These are phyloP conservation scores for Achlya flavicornis DNA, from an alignment of 2,888 invertebrate genomes.

Conservation along the genomic window DNA sequence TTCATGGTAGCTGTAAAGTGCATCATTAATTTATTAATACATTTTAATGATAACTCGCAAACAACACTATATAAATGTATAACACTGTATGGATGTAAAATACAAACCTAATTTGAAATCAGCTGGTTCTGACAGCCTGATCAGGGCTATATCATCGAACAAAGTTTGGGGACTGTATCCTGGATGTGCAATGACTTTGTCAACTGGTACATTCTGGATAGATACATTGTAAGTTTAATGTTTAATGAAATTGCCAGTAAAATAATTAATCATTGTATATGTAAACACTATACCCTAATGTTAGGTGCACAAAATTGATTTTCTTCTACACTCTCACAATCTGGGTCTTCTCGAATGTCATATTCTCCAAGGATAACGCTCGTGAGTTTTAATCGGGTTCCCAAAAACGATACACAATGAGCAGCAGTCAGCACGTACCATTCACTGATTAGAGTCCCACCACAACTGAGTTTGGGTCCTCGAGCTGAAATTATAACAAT, in stretches of 20 bases:
- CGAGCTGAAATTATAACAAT: conserved; percentile 36
- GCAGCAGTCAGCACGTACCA: conserved; percentile 85
- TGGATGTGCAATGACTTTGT: conserved; percentile 72
- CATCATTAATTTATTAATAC: not conserved
- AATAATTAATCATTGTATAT: not conserved
- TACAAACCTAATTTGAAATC: conserved; percentile 60
- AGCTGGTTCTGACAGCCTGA: conserved; percentile 69
- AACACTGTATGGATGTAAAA: not conserved
- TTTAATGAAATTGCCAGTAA: not conserved
- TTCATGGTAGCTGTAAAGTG: conserved; percentile 55
- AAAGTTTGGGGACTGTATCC: conserved; percentile 58
- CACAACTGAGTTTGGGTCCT: conserved; percentile 68
- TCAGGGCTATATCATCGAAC: conserved; percentile 82
- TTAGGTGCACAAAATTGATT: conserved; percentile 46
- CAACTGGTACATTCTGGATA: conserved; percentile 65
- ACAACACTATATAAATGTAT: not conserved
- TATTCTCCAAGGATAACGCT: conserved; percentile 85
- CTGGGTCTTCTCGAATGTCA: conserved; percentile 57
- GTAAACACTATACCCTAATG: conserved; percentile 35
- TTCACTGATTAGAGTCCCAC: conserved; percentile 81
- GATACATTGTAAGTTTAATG: not conserved
- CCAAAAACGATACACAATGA: conserved; percentile 82
- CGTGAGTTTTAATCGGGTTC: conserved; percentile 58
- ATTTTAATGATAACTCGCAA: not conserved
- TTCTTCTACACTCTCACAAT: conserved; percentile 68